Base-by-base conservation (phyloP, 2,797 vertebrate species). In the Aphelocoma californica region DNA sequence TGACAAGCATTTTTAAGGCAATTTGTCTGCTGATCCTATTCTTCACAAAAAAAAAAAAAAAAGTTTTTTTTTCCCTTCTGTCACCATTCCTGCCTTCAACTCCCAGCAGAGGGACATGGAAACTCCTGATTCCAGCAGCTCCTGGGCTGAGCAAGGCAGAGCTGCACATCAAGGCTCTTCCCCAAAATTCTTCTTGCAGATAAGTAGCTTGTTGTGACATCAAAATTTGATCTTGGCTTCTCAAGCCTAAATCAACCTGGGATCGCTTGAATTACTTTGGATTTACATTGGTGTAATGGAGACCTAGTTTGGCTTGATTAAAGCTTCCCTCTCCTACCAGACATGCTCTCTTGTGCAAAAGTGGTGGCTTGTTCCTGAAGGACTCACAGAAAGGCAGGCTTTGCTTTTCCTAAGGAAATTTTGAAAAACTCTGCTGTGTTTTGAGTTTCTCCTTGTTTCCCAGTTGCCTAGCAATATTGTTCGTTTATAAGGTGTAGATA, bases 41-140 rank as follows among this genome's bases (percentile, higher is more conserved):
- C 25, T 71, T 51, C 24, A 29, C 19, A 4, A 38, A 26, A 15
- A 45, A 12, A 23, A 14, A 31, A 16, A 3, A 38, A 28, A 12
- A 3, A 28, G 4, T 0, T 0, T 58, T 67, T 45, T 81, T 26
- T 7, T 2, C 1, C 10, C 8, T 50, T 79, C 26, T 47, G 53
- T 64, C 62, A 56, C 69, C n/a, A 38, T 64, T 12, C 64, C 61
- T 86, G 31, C 56, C 34, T 85, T 70, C 25, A 60, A 2, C 26
- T 73, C 12, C 18, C 20, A 56, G 36, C 51, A 92, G n/a, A 64
- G 18, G 58, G 24, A 86, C 25, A 56, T 32, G 34, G 38, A 73
- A 86, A 66, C 19, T 88, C 61, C 38, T 8, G 2, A 62, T 86
- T 71, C 50, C 77, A 72, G 62, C 48, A 74, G 48, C 32, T 81